Evolutionary conservation across 2,113 vertebrate genomes (phyloP).

Genomic region (Istiophorus platypterus): DNA sequence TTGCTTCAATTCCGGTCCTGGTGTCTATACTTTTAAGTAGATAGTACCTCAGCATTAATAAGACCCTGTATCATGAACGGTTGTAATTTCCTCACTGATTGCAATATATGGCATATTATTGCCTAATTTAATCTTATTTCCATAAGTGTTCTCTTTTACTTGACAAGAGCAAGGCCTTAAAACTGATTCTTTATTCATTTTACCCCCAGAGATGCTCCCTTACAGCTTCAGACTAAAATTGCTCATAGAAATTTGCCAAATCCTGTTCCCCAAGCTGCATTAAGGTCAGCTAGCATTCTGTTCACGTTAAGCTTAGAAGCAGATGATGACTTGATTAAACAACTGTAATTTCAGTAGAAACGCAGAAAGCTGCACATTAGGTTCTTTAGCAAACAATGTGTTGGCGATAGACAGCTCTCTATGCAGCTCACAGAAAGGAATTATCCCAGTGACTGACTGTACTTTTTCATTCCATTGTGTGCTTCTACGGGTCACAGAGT

Average conservation of each 20-base stretch:
- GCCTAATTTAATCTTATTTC: slow-evolving; percentile 19
- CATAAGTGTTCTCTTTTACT: background rate
- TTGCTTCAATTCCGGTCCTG: background rate
- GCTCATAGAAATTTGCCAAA: slow-evolving; percentile 6
- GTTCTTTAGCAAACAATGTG: slow-evolving; percentile 16
- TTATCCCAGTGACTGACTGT: slow-evolving; percentile 26
- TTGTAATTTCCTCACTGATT: background rate
- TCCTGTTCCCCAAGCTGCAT: background rate
- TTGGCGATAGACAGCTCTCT: slow-evolving; percentile 23
- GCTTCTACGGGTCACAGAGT: slow-evolving; percentile 35
- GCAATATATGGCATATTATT: background rate
- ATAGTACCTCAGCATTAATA: background rate
- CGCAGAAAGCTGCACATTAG: slow-evolving; percentile 10
- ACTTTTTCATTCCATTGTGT: slow-evolving; percentile 34
- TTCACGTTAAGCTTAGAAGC: background rate
- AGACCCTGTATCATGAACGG: background rate
- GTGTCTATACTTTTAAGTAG: background rate
- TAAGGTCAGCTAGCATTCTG: background rate
- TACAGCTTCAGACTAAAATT: background rate
- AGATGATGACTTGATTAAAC: background rate
- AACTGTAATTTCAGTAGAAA: background rate
- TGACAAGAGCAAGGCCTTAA: slow-evolving; percentile 7
- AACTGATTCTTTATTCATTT: background rate
- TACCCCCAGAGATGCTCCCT: slow-evolving; percentile 1
- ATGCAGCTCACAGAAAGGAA: slow-evolving; percentile 17